Base-by-base conservation (phyloP, 92 coral and sea anemone species). In the Desmophyllum pertusum region DNA sequence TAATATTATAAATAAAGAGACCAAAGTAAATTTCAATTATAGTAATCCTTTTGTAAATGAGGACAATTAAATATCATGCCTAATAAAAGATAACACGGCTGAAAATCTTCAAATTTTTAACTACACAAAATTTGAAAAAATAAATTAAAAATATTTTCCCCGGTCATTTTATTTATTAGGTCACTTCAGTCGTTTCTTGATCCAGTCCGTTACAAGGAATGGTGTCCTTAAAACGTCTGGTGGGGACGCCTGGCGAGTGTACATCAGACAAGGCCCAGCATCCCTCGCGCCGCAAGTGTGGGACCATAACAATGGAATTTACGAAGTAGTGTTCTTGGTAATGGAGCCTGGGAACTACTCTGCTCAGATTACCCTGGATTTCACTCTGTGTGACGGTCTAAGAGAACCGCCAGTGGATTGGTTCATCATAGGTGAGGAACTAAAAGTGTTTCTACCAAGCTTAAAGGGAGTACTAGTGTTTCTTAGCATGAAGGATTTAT, bases 251-350 rank as follows among this genome's bases (percentile, higher is more conserved):
- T 94, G 98, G 98, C 81, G 92, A 76, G 87, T 94, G 3, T 81
- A 86, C 73, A 79, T 94, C n/a, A 90, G 94, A 59, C 92, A 90
- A 90, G 98, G 98, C 33, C 98, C 98, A 70, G 85, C 96, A 79
- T 92, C 96, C 76, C 89, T 94, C 62, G 92, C 89, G 69, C 94
- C 98, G 18, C 80, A 90, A 30, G 89, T 94, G 23, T 88, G 91
- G 73, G 98, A 94, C 66, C 94, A 83, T 55, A 77, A 86, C 41
- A 88, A 93, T 66, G 98, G 98, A 36, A 59, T 88, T 41, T 94
- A 94, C 66, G 96, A 94, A 57, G 96, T 87, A 39, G 76, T 90
- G 55, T 87, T 92, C 75, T 72, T 94, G 45, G 86, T 83, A 11
- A 70, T 84, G 73, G 98, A 94, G 62, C 93, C 96, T 63, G 98